Base-by-base conservation (phyloP, 2,888 invertebrate species). In the Pseudococcus viburni region DNA sequence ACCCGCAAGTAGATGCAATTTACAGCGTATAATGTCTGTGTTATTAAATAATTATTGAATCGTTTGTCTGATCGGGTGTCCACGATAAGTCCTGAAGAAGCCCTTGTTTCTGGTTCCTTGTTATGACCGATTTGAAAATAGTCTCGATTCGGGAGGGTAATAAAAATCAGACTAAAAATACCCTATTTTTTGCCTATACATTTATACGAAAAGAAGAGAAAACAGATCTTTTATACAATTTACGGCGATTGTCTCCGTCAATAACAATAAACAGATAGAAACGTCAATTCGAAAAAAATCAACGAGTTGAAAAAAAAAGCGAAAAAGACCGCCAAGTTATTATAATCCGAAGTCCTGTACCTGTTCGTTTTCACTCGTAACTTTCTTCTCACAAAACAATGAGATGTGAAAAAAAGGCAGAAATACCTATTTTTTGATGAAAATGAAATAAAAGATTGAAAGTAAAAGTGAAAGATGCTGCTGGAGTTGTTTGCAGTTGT, bases 211-310 rank as follows among this genome's bases (percentile, higher is more conserved):
- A 33, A 33, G 5, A 33, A 17, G 15, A 0, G 8, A 73, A 68
- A 33, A 15, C 33, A 73, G 17, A 73, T 73, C 73, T 73, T 33
- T 73, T 73, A 33, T 73, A 33, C 33, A 17, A 73, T 33, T 73
- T 33, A 73, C 73, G 17, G 17, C 6, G 33, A 33, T 33, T 73
- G 73, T 73, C 33, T 33, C 33, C 17, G 39, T 73, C 33, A 33
- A 73, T 15, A 33, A 33, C 33, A 73, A 73, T 73, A 73, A 73
- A 15, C 17, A 17, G 73, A 73, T 73, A 73, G 33, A 73, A 73
- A 73, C 33, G 73, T 73, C 73, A 73, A 73, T 33, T 33, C 17
- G 33, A 73, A 73, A 73, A 73, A 73, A 33, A 39, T 73, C 33
- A 33, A 33, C 33, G 73, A 73, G 7, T 33, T 73, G 73, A 33